These are phyloP conservation scores for Microplitis demolitor DNA, from an alignment of 1,140 invertebrate genomes.

Conservation along the genomic window DNA sequence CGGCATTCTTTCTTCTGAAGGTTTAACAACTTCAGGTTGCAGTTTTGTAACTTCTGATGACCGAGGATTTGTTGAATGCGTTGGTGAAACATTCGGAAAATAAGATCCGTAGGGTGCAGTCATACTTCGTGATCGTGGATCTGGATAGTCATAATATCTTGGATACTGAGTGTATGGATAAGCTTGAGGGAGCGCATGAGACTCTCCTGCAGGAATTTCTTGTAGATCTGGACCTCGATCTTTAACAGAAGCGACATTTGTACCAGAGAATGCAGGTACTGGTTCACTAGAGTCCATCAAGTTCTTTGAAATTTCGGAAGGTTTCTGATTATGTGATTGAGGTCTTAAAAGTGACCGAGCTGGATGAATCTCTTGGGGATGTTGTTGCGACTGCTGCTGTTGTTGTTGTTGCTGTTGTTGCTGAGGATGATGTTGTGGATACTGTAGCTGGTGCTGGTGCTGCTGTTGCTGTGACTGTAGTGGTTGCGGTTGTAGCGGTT, in stretches of 20 bases:
- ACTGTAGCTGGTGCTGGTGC: no score
- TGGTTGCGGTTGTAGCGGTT: conserved; percentile 32
- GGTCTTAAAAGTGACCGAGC: conserved; percentile 30
- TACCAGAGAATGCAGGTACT: neutral
- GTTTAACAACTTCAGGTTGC: conserved; percentile 41
- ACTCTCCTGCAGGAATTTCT: conserved; percentile 36
- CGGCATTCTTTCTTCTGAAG: conserved; percentile 39
- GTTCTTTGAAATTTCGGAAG: conserved; percentile 13
- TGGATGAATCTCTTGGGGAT: conserved; percentile 40
- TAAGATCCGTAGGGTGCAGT: conserved; percentile 53
- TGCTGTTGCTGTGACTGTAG: neutral
- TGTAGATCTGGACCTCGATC: conserved; percentile 27
- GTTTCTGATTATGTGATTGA: conserved; percentile 34
- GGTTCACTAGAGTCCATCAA: neutral
- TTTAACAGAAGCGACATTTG: neutral
- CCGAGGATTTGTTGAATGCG: conserved; percentile 39
- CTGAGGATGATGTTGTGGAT: conserved; percentile 22
- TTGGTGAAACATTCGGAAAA: conserved; percentile 43
- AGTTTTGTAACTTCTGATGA: conserved; percentile 32
- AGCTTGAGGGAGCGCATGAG: conserved; percentile 45
- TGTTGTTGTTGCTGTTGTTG: conserved; percentile 37
- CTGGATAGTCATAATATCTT: conserved; percentile 57
- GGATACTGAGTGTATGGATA: conserved; percentile 58
- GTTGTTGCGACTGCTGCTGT: conserved; percentile 26
- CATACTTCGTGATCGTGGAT: conserved; percentile 51